Conservation (phyloP, 2,797 vertebrate genomes). For the Neoniphon sammara region DNA sequence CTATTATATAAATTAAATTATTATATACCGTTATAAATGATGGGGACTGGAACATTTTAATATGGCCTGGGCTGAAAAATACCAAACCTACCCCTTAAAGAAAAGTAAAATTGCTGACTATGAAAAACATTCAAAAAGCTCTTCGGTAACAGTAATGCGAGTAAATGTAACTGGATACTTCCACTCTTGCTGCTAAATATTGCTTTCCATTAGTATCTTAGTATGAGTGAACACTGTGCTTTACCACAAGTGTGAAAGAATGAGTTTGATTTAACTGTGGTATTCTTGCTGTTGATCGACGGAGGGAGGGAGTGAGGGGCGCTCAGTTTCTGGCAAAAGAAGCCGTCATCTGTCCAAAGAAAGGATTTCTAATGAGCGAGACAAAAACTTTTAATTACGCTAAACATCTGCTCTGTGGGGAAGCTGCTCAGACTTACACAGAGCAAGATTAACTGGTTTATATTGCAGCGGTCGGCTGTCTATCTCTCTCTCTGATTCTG, state of each 20-base stretch:
- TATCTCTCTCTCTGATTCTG: not conserved
- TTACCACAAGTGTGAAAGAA: not conserved
- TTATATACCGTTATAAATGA: too few relatives aligned
- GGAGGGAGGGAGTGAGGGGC: constrained; percentile 22
- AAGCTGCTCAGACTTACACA: constrained; percentile 52
- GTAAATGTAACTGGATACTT: too few relatives aligned
- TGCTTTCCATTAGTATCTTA: not conserved
- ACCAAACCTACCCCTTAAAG: too few relatives aligned
- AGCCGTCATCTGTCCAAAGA: constrained; percentile 62
- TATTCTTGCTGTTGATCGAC: constrained; percentile 45
- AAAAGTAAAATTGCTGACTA: too few relatives aligned
- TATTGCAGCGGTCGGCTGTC: constrained; percentile 34
- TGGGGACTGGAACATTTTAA: too few relatives aligned
- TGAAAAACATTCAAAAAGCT: too few relatives aligned
- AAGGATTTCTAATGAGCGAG: constrained; percentile 65
- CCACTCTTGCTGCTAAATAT: too few relatives aligned
- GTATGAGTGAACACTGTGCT: too few relatives aligned
- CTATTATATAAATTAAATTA: too few relatives aligned
- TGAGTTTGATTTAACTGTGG: constrained; percentile 23
- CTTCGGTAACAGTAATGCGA: too few relatives aligned
- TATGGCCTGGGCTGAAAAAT: too few relatives aligned
- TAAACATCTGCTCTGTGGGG: constrained; percentile 72
- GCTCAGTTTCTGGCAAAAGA: constrained; percentile 53
- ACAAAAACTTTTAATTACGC: constrained; percentile 72
- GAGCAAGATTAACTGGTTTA: constrained; percentile 64